These are phyloP conservation scores for Maconellicoccus hirsutus DNA, from an alignment of 1,140 invertebrate species.

Conservation along the genomic window DNA sequence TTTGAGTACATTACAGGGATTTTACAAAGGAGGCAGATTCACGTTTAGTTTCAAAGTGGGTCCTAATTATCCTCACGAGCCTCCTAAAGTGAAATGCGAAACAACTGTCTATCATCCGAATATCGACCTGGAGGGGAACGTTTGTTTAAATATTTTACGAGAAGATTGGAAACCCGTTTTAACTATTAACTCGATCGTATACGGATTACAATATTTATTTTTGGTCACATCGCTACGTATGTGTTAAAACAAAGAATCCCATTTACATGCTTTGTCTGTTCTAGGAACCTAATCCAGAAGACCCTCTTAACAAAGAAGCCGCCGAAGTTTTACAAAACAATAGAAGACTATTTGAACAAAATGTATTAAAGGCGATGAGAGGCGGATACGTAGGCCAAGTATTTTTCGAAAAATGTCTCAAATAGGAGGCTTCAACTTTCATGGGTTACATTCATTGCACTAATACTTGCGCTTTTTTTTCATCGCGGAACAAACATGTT, in stretches of 20 bases:
- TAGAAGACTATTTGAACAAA: slow-evolving; percentile 86
- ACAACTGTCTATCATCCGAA: slow-evolving; percentile 91
- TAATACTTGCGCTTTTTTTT: slow-evolving; percentile 10
- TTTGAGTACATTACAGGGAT: slow-evolving; percentile 50
- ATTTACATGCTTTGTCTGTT: neutral
- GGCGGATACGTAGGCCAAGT: slow-evolving; percentile 85
- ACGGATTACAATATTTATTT: slow-evolving; percentile 95
- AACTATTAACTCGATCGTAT: slow-evolving; percentile 95
- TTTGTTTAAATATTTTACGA: slow-evolving; percentile 85
- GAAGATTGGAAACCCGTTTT: slow-evolving; percentile 99
- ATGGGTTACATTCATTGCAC: neutral
- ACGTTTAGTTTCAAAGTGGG: slow-evolving; percentile 96
- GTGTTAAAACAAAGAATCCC: neutral
- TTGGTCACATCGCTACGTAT: slow-evolving; percentile 40
- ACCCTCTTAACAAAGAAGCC: slow-evolving; percentile 98
- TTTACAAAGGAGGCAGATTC: slow-evolving; percentile 87
- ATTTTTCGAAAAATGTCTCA: slow-evolving; percentile 91
- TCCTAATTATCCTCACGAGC: slow-evolving; percentile 91
- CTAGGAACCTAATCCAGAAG: slow-evolving; percentile 96
- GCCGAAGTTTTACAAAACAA: slow-evolving; percentile 93
- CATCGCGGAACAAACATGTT: neutral
- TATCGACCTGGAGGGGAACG: slow-evolving; percentile 89
- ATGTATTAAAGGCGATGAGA: slow-evolving; percentile 90
- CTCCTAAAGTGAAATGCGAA: slow-evolving; percentile 90
- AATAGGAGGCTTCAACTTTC: slow-evolving; percentile 41